Conservation (phyloP, 2,797 vertebrate species). For the Malacoraja senta region DNA sequence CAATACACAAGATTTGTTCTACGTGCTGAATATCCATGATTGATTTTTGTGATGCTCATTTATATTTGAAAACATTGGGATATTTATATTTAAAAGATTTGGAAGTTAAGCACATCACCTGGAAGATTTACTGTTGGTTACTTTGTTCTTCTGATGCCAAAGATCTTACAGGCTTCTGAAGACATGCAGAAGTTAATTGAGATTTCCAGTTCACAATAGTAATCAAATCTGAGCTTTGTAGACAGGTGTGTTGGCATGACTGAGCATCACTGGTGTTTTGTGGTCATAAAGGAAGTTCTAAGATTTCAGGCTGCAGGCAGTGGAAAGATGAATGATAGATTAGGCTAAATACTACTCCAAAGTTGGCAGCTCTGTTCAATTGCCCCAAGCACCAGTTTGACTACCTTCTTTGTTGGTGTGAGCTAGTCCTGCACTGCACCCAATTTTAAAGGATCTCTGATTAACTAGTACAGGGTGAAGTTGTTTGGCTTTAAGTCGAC, state of each 20-base stretch:
- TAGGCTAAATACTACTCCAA: slow-evolving; percentile 36
- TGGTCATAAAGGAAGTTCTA: slow-evolving; percentile 41
- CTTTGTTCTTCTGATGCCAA: not conserved
- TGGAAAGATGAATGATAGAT: slow-evolving; percentile 42
- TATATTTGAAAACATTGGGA: not conserved
- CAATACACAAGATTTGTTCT: not conserved
- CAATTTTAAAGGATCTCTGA: slow-evolving; percentile 21
- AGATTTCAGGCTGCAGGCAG: slow-evolving; percentile 42
- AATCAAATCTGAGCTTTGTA: slow-evolving; percentile 11
- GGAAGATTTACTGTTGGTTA: not conserved
- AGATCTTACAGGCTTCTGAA: no score
- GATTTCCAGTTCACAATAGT: not conserved
- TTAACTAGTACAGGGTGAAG: not conserved
- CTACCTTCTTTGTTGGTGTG: slow-evolving; percentile 40
- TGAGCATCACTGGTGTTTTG: slow-evolving; percentile 40
- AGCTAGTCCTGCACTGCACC: slow-evolving; percentile 32
- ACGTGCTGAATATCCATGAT: not conserved
- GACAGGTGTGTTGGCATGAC: slow-evolving; percentile 42
- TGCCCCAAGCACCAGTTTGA: slow-evolving; percentile 40
- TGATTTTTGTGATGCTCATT: not conserved
- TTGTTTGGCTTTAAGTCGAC: slow-evolving; percentile 41
- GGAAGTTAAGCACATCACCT: not conserved
- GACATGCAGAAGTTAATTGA: not conserved
- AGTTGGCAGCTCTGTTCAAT: slow-evolving; percentile 36
- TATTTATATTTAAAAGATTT: not conserved